Percentiles rank a stretch among this genome's conserved stretches.
phyloP scores from a whole-genome alignment of 2,888 invertebrate species.

The Thymelicus lineola region DNA sequence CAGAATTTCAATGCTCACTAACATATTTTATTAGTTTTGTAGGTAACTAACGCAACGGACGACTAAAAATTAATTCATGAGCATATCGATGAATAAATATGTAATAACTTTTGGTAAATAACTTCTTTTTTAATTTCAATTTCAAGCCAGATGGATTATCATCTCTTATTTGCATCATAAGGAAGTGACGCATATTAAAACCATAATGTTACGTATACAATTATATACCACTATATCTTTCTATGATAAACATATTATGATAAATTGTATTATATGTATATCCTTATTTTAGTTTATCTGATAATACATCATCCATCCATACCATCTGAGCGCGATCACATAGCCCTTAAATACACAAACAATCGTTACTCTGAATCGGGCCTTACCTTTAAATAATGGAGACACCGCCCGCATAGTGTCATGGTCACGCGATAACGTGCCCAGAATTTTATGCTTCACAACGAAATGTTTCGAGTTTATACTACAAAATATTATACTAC shows the following conservation, averaged over 20 bases:
- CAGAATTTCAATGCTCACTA: neutral
- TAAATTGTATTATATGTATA: too few relatives aligned
- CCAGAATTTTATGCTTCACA: conserved; percentile 51
- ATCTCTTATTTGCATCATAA: too few relatives aligned
- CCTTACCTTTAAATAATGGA: conserved; percentile 54
- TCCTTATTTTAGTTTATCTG: too few relatives aligned
- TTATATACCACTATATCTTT: too few relatives aligned
- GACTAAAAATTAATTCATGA: neutral
- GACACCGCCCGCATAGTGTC: conserved; percentile 61
- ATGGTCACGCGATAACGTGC: conserved; percentile 66
- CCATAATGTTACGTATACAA: too few relatives aligned
- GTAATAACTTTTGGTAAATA: neutral
- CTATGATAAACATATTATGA: too few relatives aligned
- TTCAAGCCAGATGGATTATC: neutral
- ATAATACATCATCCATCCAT: too few relatives aligned
- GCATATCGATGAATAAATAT: neutral
- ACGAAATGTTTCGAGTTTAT: conserved; percentile 36
- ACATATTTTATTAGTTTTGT: neutral
- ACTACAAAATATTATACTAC: too few relatives aligned
- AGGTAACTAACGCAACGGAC: neutral
- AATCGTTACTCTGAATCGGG: conserved; percentile 13
- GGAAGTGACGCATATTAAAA: too few relatives aligned
- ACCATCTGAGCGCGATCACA: too few relatives aligned
- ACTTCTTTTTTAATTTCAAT: neutral
- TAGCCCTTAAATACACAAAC: neutral